A percentile compares a stretch with the other conserved stretches of the same genome.
phyloP scores from a whole-genome alignment of 2,113 vertebrate genomes.

The Sinocyclocheilus anshuiensis region DNA sequence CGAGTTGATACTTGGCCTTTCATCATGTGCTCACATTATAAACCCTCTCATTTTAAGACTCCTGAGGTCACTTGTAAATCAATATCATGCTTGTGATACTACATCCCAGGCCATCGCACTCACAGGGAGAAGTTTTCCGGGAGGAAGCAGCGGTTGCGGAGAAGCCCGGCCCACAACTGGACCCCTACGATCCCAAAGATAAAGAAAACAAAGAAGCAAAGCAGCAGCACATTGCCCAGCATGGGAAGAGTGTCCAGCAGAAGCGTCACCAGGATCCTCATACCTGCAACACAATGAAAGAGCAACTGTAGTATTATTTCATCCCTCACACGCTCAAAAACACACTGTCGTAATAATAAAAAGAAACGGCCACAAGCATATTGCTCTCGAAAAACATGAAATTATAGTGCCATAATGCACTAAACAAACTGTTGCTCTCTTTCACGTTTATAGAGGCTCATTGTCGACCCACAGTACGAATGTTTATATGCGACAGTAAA shows the following conservation, averaged over 20 bases:
- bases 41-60: not conserved
- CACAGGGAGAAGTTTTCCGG: slow-evolving; percentile 93
- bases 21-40: not conserved
- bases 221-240: slow-evolving; percentile 86
- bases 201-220: slow-evolving; percentile 92
- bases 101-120: slow-evolving; percentile 69
- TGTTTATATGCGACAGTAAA: slow-evolving; percentile 43
- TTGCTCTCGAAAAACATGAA: slow-evolving; percentile 4
- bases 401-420: slow-evolving; percentile 16
- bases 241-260: slow-evolving; percentile 89
- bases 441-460: slow-evolving; percentile 20
- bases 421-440: not conserved
- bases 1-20: not conserved
- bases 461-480: slow-evolving; percentile 30
- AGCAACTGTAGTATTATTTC: slow-evolving; percentile 30
- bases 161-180: slow-evolving; percentile 85
- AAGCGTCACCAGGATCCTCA: slow-evolving; percentile 88
- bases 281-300: slow-evolving; percentile 73
- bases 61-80: not conserved
- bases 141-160: slow-evolving; percentile 89
- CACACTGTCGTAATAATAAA: slow-evolving; percentile 35
- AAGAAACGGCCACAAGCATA: slow-evolving; percentile 45
- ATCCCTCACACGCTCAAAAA: not conserved
- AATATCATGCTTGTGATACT: not conserved
- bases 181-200: slow-evolving; percentile 89